Evolutionary conservation across 2,888 invertebrate genomes (phyloP).

Genomic region (Pollenia labialis): DNA sequence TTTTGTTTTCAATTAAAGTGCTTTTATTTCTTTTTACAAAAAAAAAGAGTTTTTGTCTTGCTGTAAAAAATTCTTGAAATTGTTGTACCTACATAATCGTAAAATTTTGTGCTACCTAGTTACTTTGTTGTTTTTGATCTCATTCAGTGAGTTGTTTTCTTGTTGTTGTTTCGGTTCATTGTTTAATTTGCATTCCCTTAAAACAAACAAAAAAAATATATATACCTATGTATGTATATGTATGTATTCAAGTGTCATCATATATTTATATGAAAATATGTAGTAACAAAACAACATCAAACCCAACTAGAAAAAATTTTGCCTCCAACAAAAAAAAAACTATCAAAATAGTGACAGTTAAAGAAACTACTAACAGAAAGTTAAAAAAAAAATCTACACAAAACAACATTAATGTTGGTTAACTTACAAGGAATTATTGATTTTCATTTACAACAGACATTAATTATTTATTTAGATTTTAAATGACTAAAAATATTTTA

Average conservation of each 20-base stretch:
- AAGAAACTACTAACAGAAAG: not conserved
- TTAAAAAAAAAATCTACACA: not conserved
- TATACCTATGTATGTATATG: no score
- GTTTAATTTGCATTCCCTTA: not conserved
- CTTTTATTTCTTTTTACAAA: not conserved
- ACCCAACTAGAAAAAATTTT: slow-evolving; percentile 16
- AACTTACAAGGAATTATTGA: slow-evolving; percentile 13
- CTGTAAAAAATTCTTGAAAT: not conserved
- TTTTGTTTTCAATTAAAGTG: not conserved
- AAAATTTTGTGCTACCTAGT: not conserved
- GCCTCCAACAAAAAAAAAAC: not conserved
- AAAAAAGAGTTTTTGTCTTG: not conserved
- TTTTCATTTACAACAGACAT: slow-evolving; percentile 3
- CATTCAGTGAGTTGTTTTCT: not conserved
- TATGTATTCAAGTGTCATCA: slow-evolving; percentile 52
- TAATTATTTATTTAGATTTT: slow-evolving; percentile 30
- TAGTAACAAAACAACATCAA: slow-evolving; percentile 1
- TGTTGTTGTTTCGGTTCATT: not conserved
- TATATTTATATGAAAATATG: slow-evolving; percentile 46
- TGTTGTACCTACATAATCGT: not conserved
- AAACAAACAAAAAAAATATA: slow-evolving; percentile 15
- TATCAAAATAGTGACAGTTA: slow-evolving; percentile 9
- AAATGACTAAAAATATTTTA: no score
- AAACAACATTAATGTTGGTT: not conserved
- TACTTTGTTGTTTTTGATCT: slow-evolving; percentile 21